Conservation (phyloP, 2,113 vertebrate species). For the Callipepla californica region DNA sequence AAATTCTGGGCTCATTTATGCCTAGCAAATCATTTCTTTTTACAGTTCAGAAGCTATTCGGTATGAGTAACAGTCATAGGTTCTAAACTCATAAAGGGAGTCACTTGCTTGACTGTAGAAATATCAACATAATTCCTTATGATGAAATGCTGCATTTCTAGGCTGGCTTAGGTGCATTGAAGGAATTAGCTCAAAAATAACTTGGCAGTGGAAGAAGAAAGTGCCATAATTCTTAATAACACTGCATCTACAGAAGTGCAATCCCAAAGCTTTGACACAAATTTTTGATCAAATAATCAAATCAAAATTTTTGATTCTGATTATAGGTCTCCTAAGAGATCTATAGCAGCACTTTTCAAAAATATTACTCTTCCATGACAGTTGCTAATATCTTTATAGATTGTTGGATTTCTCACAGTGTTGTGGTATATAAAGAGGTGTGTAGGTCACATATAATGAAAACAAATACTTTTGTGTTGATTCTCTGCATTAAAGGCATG, state of each 20-base stretch:
- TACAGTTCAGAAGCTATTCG: background rate
- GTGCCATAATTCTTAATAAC: rapidly evolving
- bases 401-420: background rate
- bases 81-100: conserved; percentile 1
- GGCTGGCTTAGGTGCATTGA: background rate
- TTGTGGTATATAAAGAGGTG: background rate
- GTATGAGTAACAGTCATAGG: background rate
- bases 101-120: background rate
- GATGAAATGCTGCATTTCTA: background rate
- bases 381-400: background rate
- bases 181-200: background rate
- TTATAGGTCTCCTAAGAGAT: background rate
- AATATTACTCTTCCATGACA: background rate
- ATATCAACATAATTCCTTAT: background rate
- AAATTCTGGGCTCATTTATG: background rate
- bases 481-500: background rate
- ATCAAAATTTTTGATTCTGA: too few species aligned
- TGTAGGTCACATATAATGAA: background rate
- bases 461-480: background rate
- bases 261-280: background rate
- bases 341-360: background rate
- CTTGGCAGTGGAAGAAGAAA: background rate
- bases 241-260: background rate
- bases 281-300: background rate
- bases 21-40: background rate